Percentiles rank a stretch among this genome's conserved stretches.
These are phyloP conservation scores for Drosophila longiperda DNA, from an alignment of 2,888 invertebrate species.

Conservation along the genomic window DNA sequence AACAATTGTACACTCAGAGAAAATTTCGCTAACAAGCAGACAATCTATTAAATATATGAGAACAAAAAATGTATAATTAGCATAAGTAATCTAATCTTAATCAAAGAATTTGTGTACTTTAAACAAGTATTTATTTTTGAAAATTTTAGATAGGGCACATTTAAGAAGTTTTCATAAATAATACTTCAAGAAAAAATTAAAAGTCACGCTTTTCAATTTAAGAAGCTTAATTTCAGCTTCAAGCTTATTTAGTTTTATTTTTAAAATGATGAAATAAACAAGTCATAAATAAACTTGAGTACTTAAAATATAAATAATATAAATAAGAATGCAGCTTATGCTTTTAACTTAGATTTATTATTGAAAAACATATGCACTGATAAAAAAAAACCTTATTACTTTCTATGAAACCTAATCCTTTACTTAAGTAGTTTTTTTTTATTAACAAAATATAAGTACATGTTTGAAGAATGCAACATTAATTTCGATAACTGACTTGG, in stretches of 20 bases:
- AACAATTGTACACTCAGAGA: constrained; percentile 3
- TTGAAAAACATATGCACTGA: not conserved
- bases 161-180: not conserved
- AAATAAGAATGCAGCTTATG: too few species aligned
- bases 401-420: not conserved
- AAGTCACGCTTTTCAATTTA: not conserved
- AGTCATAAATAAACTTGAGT: not conserved
- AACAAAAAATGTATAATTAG: not conserved
- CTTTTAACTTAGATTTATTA: too few species aligned
- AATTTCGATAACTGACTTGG: too few species aligned
- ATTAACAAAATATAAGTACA: not conserved
- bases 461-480: not conserved
- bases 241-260: not conserved
- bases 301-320: too few species aligned
- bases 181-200: not conserved
- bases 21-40: not conserved
- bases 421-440: not conserved
- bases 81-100: not conserved
- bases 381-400: not conserved
- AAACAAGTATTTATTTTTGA: not conserved
- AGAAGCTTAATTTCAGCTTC: not conserved
- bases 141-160: not conserved
- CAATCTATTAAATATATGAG: not conserved
- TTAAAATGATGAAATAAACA: too few species aligned
- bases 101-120: not conserved